Conservation (phyloP, 2,797 vertebrate species). For the Manis crassicaudata region DNA sequence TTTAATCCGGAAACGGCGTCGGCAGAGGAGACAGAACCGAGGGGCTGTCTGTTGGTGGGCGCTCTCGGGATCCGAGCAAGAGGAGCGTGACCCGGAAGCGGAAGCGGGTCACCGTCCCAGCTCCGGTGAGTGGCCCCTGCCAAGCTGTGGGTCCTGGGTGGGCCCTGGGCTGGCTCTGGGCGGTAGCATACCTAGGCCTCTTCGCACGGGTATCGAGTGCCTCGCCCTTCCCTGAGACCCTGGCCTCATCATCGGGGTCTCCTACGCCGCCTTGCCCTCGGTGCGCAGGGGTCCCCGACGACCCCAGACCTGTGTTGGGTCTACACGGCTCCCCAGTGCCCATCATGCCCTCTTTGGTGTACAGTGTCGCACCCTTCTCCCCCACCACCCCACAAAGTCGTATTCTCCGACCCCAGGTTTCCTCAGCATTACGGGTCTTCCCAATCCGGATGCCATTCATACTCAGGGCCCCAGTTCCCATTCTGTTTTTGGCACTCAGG, state of each 20-base stretch:
- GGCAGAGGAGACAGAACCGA: neutral
- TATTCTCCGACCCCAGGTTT: neutral
- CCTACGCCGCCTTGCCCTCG: neutral
- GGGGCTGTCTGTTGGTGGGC: conserved; percentile 24
- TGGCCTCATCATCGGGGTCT: neutral
- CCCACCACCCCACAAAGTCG: neutral
- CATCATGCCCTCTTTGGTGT: too few relatives aligned
- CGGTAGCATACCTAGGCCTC: neutral
- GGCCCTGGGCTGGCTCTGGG: neutral
- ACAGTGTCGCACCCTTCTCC: neutral
- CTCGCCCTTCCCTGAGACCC: neutral
- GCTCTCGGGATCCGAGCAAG: neutral
- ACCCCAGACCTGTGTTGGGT: neutral
- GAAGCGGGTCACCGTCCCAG: conserved; percentile 45
- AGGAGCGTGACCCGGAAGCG: conserved; percentile 72
- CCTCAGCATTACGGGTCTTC: neutral
- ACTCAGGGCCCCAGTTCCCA: neutral
- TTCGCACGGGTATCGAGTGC: neutral
- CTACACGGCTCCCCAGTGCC: neutral
- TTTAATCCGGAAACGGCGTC: conserved; percentile 80
- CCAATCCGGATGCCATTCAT: neutral
- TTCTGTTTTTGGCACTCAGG: neutral
- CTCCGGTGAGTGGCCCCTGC: conserved; percentile 72
- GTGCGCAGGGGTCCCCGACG: neutral
- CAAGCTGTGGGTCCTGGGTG: neutral